Evolutionary conservation across 2,888 invertebrate genomes (phyloP), one percentile per base, ranked within the genome.

Genomic region (Bedellia somnulentella): DNA sequence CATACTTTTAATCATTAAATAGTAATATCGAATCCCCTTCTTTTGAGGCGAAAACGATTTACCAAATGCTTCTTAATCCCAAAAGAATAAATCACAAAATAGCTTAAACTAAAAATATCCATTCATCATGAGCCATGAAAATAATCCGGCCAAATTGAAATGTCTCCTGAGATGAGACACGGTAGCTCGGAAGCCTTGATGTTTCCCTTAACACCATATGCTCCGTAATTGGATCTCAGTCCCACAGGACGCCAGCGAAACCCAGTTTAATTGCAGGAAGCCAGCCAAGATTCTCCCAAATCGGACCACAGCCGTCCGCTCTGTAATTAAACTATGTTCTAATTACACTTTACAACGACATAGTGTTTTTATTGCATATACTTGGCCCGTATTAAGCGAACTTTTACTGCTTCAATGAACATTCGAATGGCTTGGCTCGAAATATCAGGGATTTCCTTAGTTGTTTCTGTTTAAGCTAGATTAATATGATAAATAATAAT

Each of bases 241-340:
- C 43, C 48, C 44, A 49, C 53, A 47, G 54, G 55, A 51, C 55
- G 48, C 53, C 43, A 49, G 24, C 21, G 15, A 57, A 58, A 56
- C 60, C 51, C 39, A 53, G 50, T 49, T 58, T 67, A 67, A 67
- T 67, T 67, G 62, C 56, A 58, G 57, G 50, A 60, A 48, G 50
- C 47, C 44, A 49, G 67, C 68, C 68, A 68, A 68, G 66, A 67
- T 56, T 57, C 44, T 49, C 57, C 52, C 53, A 63, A 63, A 50
- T 57, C 58, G 46, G 29, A 15, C 16, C 46, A 43, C 39, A 35
- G 44, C 41, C 43, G 42, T 45, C 52, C 37, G 47, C 31, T 39
- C 44, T 40, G 55, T 62, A 66, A 67, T 68, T 70, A 66, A 57
- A 62, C 63, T 59, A 63, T 58, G 58, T 60, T 62, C 62, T 67